Percentiles rank a stretch among this genome's conserved stretches.
Evolutionary conservation across 2,113 vertebrate species (phyloP).

Genomic region (Solea senegalensis): DNA sequence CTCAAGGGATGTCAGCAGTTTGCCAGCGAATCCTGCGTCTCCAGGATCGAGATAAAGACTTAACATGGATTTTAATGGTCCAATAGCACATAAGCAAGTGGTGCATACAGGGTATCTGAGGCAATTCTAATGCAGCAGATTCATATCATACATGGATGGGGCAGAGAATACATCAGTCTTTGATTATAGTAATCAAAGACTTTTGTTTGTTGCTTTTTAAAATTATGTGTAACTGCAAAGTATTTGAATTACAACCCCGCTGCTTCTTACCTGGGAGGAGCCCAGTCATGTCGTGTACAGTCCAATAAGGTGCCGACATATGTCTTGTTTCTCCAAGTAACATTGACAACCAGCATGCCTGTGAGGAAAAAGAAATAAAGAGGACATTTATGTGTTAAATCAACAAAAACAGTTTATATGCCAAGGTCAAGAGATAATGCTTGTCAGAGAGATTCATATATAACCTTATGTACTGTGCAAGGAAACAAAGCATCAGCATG

Average conservation of each 20-base stretch:
- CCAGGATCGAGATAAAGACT: conserved; percentile 61
- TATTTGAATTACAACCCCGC: no score
- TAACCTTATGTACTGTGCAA: background rate
- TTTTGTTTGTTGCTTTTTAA: no score
- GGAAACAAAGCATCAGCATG: conserved; percentile 3
- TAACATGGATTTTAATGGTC: conserved; percentile 57
- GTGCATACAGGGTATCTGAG: conserved; percentile 39
- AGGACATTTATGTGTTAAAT: conserved; percentile 10
- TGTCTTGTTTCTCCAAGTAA: conserved; percentile 99
- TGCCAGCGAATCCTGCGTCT: conserved; percentile 66
- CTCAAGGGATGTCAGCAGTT: conserved; percentile 65
- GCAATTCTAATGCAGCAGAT: conserved; percentile 50
- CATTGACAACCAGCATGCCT: conserved; percentile 99
- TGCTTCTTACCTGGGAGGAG: conserved; percentile 90
- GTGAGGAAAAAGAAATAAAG: conserved; percentile 29
- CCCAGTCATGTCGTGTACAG: conserved; percentile 98
- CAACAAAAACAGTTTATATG: background rate
- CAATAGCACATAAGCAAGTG: conserved; percentile 41
- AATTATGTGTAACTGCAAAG: no score
- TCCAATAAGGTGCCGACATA: conserved; percentile 97
- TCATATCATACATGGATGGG: conserved; percentile 55
- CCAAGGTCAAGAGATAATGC: background rate
- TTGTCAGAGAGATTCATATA: background rate
- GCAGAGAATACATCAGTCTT: conserved; percentile 45
- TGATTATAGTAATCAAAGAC: conserved; percentile 35